Evolutionary conservation across 2,797 vertebrate species (phyloP), one percentile per base, ranked within the genome.

Genomic region (Antennarius maculatus): DNA sequence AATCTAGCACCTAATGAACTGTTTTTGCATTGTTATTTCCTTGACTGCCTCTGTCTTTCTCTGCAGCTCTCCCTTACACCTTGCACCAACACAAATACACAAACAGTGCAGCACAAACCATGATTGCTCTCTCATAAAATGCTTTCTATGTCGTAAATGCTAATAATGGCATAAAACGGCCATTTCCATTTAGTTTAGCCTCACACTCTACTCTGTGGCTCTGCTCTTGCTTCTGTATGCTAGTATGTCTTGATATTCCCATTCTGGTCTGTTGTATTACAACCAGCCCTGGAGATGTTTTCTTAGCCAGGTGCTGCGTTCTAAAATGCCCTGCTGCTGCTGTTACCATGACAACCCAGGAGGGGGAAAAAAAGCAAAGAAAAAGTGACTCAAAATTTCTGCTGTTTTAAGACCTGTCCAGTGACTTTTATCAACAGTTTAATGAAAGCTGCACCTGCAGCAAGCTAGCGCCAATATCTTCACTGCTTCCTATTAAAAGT

Each of bases 341-440:
- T 81, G 84, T 93, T 89, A 68, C 92, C 88, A 92, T 92, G 91
- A 91, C 91, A 85, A 93, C 89, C 41, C 34, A 31, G 43, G 76
- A 72, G 53, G 23, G 6, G 6, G 12, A 29, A 54, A 70, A 64
- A 54, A 48, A 55, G 45, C 7, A 5, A 13, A 34, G 70, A 29
- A 70, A 67, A 67, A 66, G 60, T 10, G 45, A 47, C 76, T 77
- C 64, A 78, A 82, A 86, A 74, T 50, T 71, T 72, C 42, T 80
- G 67, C 49, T 49, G 23, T 74, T 66, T 51, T 50, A 27, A 50
- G 55, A 81, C 80, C 74, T 81, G 69, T 63, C 73, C 81, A 60
- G 64, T 31, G 14, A 84, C 80, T 81, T 80, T 83, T 64, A 87
- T 86, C 71, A 82, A 76, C 63, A 71, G 61, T 56, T 72, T 52